These are phyloP conservation scores for Neodiprion pinetum DNA, from an alignment of 1,140 invertebrate genomes.

Conservation along the genomic window DNA sequence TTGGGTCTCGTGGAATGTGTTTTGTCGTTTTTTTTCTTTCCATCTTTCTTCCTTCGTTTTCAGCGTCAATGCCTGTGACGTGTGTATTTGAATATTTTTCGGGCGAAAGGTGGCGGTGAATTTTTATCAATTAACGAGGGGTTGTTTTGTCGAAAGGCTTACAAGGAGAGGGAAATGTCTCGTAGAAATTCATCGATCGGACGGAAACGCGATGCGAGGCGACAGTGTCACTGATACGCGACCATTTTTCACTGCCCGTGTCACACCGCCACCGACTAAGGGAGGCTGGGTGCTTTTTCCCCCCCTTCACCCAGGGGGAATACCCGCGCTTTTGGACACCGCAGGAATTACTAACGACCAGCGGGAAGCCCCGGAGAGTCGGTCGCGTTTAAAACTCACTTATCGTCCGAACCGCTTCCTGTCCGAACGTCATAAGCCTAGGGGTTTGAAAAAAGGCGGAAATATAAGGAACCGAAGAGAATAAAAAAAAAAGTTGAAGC, in stretches of 20 bases:
- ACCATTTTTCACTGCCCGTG: not conserved
- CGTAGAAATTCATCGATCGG: not conserved
- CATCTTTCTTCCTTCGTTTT: not conserved
- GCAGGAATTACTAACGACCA: not conserved
- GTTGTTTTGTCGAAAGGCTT: too few relatives aligned
- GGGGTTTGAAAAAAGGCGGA: not conserved
- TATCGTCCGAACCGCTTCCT: not conserved
- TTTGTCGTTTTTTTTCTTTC: not conserved
- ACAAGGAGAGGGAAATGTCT: not conserved
- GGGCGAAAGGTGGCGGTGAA: not conserved
- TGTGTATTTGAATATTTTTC: too few relatives aligned
- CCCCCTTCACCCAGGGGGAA: not conserved
- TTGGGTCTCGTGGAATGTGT: not conserved
- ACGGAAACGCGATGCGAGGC: not conserved
- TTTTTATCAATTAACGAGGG: not conserved
- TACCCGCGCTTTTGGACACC: not conserved
- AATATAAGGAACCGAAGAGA: not conserved
- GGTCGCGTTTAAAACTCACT: not conserved
- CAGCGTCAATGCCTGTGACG: too few relatives aligned
- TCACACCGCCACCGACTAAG: not conserved
- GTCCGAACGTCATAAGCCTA: too few relatives aligned
- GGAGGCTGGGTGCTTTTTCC: not conserved
- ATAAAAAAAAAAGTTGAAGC: too few relatives aligned
- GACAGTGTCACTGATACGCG: not conserved
- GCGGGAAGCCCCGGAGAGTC: not conserved